These are phyloP conservation scores for Amyelois transitella DNA, from an alignment of 1,140 invertebrate species.

Conservation along the genomic window DNA sequence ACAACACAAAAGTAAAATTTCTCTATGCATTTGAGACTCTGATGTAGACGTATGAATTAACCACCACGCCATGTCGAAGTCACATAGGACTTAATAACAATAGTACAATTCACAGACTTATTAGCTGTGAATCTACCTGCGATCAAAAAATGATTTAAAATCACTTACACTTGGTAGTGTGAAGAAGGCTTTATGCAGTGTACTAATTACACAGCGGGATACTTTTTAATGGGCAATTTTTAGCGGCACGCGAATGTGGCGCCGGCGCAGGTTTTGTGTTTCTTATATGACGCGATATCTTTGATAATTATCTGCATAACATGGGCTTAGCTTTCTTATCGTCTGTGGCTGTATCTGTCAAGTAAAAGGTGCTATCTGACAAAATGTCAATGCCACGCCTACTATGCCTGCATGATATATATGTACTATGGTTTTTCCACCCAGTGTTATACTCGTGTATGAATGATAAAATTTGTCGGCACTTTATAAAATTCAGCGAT, in stretches of 20 bases:
- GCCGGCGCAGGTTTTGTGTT: conserved; percentile 2
- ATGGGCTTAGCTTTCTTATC: background rate
- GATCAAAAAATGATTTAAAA: background rate
- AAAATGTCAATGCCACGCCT: background rate
- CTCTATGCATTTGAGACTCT: too few relatives aligned
- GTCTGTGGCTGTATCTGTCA: background rate
- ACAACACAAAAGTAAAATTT: too few relatives aligned
- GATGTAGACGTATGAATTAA: too few relatives aligned
- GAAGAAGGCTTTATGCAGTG: conserved; percentile 30
- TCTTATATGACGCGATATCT: background rate
- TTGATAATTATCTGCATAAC: background rate
- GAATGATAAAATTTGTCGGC: too few relatives aligned
- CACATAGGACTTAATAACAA: too few relatives aligned
- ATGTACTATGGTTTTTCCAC: background rate
- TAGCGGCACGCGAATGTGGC: conserved; percentile 43
- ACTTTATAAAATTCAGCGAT: too few relatives aligned
- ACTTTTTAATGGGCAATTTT: conserved; percentile 66
- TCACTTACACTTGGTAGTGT: background rate
- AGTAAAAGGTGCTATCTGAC: background rate
- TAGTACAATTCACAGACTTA: too few relatives aligned
- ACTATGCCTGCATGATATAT: background rate
- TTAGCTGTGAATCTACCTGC: background rate
- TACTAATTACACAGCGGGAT: conserved; percentile 59
- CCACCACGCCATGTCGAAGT: too few relatives aligned
- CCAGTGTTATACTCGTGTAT: too few relatives aligned